Conservation (phyloP, 1,140 invertebrate species). For the Belonocnema kinseyi region DNA sequence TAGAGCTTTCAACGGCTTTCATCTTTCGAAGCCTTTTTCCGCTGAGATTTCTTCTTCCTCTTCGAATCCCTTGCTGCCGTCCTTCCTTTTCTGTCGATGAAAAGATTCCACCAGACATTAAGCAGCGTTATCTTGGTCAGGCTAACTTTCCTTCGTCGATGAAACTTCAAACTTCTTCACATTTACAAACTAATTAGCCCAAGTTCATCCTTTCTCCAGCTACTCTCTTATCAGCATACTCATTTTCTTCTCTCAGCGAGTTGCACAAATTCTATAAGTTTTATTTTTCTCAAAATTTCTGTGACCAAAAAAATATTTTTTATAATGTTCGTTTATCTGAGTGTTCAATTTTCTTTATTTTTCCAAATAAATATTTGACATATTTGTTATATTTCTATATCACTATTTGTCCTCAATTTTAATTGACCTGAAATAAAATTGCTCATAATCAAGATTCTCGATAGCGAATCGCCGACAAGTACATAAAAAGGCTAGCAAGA, state of each 20-base stretch:
- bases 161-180: constrained; percentile 18
- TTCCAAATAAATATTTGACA: too few relatives aligned
- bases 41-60: constrained; percentile 13
- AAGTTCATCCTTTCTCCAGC: constrained; percentile 10
- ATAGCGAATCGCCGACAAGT: too few relatives aligned
- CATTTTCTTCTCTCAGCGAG: neutral
- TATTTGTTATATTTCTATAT: too few relatives aligned
- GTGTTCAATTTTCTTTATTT: too few relatives aligned
- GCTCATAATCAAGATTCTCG: too few relatives aligned
- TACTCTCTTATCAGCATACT: constrained; percentile 14
- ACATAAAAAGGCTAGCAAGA: too few relatives aligned
- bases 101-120: constrained; percentile 26
- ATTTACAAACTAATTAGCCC: constrained; percentile 20
- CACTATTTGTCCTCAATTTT: too few relatives aligned
- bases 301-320: too few relatives aligned
- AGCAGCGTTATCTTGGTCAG: constrained; percentile 27
- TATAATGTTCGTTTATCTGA: too few relatives aligned
- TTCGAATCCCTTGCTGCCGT: neutral
- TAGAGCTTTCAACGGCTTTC: constrained; percentile 13
- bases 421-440: too few relatives aligned
- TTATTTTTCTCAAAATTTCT: too few relatives aligned
- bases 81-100: constrained; percentile 27
- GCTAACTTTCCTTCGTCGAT: neutral
- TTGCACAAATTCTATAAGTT: too few relatives aligned
- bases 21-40: constrained; percentile 7